Evolutionary conservation across 2,113 vertebrate genomes (phyloP).

Genomic region (Gasterosteus aculeatus): DNA sequence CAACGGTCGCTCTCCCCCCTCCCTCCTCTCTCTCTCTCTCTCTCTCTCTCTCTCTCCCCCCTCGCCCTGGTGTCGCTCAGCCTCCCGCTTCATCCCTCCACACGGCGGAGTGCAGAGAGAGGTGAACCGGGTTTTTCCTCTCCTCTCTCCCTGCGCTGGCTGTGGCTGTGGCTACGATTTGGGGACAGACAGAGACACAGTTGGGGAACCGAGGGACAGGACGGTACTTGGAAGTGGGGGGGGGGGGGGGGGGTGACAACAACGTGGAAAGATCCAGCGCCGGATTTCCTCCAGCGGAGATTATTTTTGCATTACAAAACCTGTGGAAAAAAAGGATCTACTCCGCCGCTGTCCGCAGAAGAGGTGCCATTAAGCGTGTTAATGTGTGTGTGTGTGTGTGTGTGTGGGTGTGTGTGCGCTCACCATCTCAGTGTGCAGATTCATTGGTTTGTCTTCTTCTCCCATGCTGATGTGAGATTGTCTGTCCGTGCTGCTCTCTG

Average conservation of each 20-base stretch:
- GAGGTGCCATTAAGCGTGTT: conserved; percentile 70
- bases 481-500: conserved; percentile 39
- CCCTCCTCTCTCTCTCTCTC: conserved; percentile 26
- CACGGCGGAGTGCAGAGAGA: conserved; percentile 42
- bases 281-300: conserved; percentile 54
- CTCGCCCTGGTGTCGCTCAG: conserved; percentile 32
- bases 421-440: conserved; percentile 69
- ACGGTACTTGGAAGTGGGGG: not conserved
- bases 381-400: conserved; percentile 22
- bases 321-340: conserved; percentile 62
- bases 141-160: conserved; percentile 8
- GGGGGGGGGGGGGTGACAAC: not conserved
- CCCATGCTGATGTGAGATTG: conserved; percentile 64
- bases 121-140: conserved; percentile 32
- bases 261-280: conserved; percentile 30
- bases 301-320: conserved; percentile 66
- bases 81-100: conserved; percentile 51
- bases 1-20: conserved; percentile 50
- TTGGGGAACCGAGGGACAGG: conserved; percentile 57
- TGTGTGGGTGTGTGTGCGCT: conserved; percentile 38
- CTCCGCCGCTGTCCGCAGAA: conserved; percentile 48
- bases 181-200: conserved; percentile 44
- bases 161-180: conserved; percentile 35
- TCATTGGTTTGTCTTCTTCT: conserved; percentile 47
- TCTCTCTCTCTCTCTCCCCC: conserved; percentile 6